Percentiles rank a stretch among this genome's conserved stretches.
phyloP scores from a whole-genome alignment of 2,113 vertebrate genomes.

The Melanostigma gelatinosum region DNA sequence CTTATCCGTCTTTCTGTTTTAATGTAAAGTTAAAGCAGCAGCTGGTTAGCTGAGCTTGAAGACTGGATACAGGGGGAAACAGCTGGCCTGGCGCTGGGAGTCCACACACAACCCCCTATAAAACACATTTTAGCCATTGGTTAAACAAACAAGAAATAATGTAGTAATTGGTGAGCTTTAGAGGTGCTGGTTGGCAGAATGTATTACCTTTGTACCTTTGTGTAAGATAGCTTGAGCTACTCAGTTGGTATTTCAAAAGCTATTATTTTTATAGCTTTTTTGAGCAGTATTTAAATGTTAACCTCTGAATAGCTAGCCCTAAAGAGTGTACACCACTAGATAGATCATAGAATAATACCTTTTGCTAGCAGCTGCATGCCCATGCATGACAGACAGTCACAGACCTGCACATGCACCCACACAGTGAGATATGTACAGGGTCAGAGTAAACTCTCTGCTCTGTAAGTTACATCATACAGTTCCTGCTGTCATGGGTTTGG shows the following conservation, averaged over 20 bases:
- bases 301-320: background rate
- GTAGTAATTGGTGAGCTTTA: background rate
- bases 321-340: background rate
- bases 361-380: slow-evolving; percentile 23
- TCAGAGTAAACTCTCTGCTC: background rate
- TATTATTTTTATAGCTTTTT: background rate
- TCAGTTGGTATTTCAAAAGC: background rate
- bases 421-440: background rate
- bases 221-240: background rate
- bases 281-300: background rate
- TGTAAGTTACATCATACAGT: background rate
- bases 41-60: background rate
- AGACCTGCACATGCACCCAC: slow-evolving; percentile 7
- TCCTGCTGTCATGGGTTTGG: slow-evolving; percentile 4
- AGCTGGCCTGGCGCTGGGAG: background rate
- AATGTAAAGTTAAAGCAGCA: background rate
- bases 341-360: background rate
- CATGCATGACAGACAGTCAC: slow-evolving; percentile 27
- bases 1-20: background rate
- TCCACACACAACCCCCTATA: background rate
- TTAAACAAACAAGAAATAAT: background rate
- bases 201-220: background rate
- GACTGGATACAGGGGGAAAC: background rate
- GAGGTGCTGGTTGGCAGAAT: background rate
- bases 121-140: background rate